Evolutionary conservation across 2,888 invertebrate genomes (phyloP).

Genomic region (Brachynemurus nebulosus): DNA sequence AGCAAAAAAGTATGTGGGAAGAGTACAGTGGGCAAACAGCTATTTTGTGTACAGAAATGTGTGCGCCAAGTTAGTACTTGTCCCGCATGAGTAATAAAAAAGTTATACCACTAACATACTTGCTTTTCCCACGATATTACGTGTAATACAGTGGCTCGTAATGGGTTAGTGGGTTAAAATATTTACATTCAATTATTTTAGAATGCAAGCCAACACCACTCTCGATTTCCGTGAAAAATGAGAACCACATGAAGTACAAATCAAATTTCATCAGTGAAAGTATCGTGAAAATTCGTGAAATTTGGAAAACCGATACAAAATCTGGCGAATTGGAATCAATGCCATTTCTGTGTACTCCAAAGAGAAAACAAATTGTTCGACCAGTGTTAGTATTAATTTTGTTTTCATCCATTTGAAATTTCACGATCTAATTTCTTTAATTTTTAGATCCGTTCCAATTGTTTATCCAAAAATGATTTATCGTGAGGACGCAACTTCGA

Average conservation of each 20-base stretch:
- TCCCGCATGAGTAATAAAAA: too few species aligned
- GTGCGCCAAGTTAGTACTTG: too few species aligned
- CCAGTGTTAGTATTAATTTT: background rate
- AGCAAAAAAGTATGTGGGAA: too few species aligned
- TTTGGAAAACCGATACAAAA: constrained; percentile 29
- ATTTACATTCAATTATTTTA: too few species aligned
- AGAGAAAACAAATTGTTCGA: constrained; percentile 18
- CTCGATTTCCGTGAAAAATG: constrained; percentile 39
- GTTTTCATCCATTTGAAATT: background rate
- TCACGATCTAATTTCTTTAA: background rate
- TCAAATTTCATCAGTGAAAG: constrained; percentile 34
- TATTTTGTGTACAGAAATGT: too few species aligned
- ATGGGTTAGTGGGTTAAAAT: too few species aligned
- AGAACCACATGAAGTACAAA: constrained; percentile 30
- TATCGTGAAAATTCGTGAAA: constrained; percentile 34
- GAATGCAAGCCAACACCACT: constrained; percentile 36
- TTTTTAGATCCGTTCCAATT: background rate
- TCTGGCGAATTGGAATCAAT: constrained; percentile 38
- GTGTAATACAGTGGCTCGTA: too few species aligned
- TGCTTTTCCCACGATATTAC: too few species aligned
- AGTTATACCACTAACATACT: too few species aligned
- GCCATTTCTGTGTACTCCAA: constrained; percentile 48
- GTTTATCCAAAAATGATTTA: constrained; percentile 3
- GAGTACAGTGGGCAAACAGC: too few species aligned
- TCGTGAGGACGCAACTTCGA: background rate